A percentile compares a stretch with the other conserved stretches of the same genome.
Evolutionary conservation across 2,797 vertebrate genomes (phyloP).

Genomic region (Remorina albescens): DNA sequence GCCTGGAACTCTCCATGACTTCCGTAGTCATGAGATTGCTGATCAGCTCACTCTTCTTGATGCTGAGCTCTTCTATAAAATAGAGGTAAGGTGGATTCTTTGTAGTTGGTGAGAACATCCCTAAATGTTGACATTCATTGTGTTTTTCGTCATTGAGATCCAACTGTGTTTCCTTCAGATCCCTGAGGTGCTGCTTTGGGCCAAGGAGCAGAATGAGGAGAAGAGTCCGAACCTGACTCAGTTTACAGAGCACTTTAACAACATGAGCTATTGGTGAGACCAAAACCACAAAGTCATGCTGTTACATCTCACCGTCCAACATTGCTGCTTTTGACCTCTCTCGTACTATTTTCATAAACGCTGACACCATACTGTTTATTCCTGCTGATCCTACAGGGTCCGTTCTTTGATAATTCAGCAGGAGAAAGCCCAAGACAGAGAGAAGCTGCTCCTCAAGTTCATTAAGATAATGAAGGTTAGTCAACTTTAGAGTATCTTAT

Average conservation of each 20-base stretch:
- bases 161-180: conserved; percentile 84
- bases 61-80: conserved; percentile 98
- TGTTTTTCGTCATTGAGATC: neutral
- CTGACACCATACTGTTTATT: neutral
- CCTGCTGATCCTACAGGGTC: conserved; percentile 86
- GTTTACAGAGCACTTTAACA: conserved; percentile 99
- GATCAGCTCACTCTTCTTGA: conserved; percentile 98
- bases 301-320: neutral
- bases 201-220: conserved; percentile 99
- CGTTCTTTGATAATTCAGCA: conserved; percentile 99
- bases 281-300: fast-evolving
- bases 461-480: conserved; percentile 99
- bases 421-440: conserved; percentile 97
- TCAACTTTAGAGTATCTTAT: neutral
- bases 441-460: conserved; percentile 97
- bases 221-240: conserved; percentile 99
- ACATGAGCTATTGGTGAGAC: conserved; percentile 99
- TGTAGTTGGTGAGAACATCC: neutral
- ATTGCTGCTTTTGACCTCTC: neutral
- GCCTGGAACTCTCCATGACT: conserved; percentile 97
- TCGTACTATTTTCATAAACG: neutral
- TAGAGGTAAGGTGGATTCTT: conserved; percentile 85
- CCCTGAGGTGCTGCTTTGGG: conserved; percentile 98
- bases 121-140: neutral
- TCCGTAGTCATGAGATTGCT: conserved; percentile 97